Evolutionary conservation across 2,888 invertebrate species (phyloP).

Genomic region (Pristionchus arcanus): DNA sequence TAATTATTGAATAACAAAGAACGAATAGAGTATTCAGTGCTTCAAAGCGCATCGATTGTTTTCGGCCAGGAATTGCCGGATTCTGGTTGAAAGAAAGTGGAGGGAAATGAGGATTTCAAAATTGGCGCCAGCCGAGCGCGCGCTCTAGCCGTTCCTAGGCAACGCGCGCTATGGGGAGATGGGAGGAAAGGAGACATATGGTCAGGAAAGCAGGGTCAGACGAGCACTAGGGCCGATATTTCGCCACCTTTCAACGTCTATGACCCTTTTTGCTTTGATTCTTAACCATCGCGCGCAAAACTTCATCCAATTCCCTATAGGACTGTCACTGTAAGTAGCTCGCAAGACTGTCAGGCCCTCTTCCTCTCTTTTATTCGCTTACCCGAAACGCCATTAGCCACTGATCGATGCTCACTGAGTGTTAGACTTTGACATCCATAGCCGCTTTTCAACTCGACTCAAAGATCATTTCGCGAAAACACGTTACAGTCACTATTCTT

Average conservation of each 20-base stretch:
- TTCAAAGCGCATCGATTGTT: too few species aligned
- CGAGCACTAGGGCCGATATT: too few species aligned
- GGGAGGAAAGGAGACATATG: background rate
- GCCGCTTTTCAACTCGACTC: background rate
- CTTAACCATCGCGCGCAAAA: too few species aligned
- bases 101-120: background rate
- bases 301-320: too few species aligned
- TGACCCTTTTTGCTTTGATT: background rate
- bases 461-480: background rate
- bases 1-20: background rate
- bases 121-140: constrained; percentile 7
- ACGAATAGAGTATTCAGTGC: background rate
- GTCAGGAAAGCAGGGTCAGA: background rate
- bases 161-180: background rate
- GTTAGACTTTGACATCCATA: background rate
- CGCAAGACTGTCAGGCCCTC: background rate
- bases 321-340: too few species aligned
- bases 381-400: background rate
- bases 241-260: too few species aligned
- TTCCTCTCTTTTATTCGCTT: background rate
- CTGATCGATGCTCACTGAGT: background rate
- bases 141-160: background rate
- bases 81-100: background rate
- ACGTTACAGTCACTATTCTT: background rate
- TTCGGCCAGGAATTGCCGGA: too few species aligned